Evolutionary conservation across 2,113 vertebrate genomes (phyloP).

Genomic region (Athene cunicularia): DNA sequence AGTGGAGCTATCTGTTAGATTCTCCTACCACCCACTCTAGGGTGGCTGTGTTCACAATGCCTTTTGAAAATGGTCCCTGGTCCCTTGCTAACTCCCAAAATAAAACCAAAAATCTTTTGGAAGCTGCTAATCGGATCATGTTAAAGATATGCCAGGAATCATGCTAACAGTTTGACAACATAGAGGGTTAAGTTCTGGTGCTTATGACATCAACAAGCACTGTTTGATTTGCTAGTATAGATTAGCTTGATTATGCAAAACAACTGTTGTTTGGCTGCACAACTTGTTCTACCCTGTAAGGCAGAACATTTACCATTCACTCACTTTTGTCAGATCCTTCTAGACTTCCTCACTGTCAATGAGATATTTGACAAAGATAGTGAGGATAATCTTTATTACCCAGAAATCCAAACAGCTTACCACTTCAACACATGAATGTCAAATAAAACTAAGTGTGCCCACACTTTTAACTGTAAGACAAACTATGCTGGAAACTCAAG

Average conservation of each 20-base stretch:
- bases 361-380: neutral
- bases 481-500: neutral
- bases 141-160: neutral
- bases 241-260: neutral
- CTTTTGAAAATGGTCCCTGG: neutral
- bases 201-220: neutral
- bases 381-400: neutral
- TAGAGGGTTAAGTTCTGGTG: neutral
- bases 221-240: neutral
- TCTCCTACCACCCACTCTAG: neutral
- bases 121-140: neutral
- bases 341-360: neutral
- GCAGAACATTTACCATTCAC: neutral
- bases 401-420: neutral
- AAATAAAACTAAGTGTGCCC: neutral
- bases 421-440: neutral
- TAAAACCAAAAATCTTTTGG: neutral
- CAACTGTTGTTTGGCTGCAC: neutral
- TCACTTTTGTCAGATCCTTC: neutral
- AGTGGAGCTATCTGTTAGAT: neutral
- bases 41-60: neutral
- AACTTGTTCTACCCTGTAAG: neutral
- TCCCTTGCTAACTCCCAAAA: neutral
- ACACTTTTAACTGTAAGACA: neutral
- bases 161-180: neutral